phyloP scores from a whole-genome alignment of 2,888 invertebrate genomes.

The Xylota sylvarum region DNA sequence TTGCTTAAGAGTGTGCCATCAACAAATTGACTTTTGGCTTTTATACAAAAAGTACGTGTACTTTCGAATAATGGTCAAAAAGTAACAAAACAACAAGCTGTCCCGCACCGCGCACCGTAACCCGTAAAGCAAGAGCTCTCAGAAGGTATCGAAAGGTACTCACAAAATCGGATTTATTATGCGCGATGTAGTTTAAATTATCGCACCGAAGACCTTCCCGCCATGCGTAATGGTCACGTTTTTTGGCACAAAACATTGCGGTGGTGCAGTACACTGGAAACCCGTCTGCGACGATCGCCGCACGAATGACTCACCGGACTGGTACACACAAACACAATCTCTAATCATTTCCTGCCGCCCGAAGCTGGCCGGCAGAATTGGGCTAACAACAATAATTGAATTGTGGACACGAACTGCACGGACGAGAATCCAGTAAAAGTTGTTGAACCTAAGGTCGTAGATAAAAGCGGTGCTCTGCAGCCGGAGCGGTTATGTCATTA shows the following conservation, averaged over 20 bases:
- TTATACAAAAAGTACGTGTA: conserved; percentile 47
- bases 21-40: conserved; percentile 58
- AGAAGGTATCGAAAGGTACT: conserved; percentile 54
- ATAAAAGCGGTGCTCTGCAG: not conserved
- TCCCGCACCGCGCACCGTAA: conserved; percentile 11
- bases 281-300: conserved; percentile 38
- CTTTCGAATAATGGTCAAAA: conserved; percentile 30
- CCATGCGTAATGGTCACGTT: conserved; percentile 67
- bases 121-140: conserved; percentile 17
- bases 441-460: conserved; percentile 62
- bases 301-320: conserved; percentile 60
- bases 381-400: not conserved
- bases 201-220: conserved; percentile 61
- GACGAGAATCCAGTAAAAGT: conserved; percentile 58
- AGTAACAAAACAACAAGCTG: conserved; percentile 11
- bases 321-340: conserved; percentile 9
- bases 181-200: conserved; percentile 54
- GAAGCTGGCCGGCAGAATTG: conserved; percentile 29
- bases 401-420: conserved; percentile 2
- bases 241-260: conserved; percentile 45
- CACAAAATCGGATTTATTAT: conserved; percentile 56
- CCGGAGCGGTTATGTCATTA: conserved; percentile 48
- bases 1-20: conserved; percentile 64
- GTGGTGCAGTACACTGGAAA: conserved; percentile 44
- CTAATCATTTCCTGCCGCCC: conserved; percentile 57